A percentile compares a stretch with the other conserved stretches of the same genome.
phyloP scores from a whole-genome alignment of 53 echinoderm and acorn worm species.

The Actinopyga echinites region DNA sequence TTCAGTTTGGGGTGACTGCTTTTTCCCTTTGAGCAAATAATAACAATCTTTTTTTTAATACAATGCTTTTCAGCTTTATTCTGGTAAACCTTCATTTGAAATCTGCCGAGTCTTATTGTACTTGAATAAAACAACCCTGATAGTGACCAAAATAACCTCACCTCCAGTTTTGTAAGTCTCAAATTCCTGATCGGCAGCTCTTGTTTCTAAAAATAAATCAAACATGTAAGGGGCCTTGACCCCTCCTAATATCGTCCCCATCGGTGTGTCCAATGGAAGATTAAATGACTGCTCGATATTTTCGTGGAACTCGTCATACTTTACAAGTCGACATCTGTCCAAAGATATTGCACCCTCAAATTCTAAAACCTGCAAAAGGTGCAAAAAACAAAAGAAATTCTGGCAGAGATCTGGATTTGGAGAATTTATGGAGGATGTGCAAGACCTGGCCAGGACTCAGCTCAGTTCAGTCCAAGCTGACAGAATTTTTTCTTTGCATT shows the following conservation, averaged over 20 bases:
- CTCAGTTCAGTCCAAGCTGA: too few species aligned
- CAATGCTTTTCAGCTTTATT: too few species aligned
- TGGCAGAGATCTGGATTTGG: too few species aligned
- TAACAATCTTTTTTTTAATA: too few species aligned
- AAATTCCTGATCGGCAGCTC: constrained; percentile 81
- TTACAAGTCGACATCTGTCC: constrained; percentile 87
- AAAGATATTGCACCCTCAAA: constrained; percentile 72
- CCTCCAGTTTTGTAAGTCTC: constrained; percentile 91
- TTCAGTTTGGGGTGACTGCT: too few species aligned
- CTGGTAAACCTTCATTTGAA: too few species aligned
- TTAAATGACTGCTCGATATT: constrained; percentile 91
- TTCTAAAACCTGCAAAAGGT: constrained; percentile 60
- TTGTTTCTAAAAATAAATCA: constrained; percentile 91
- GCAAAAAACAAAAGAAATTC: background rate
- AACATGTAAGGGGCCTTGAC: constrained; percentile 96
- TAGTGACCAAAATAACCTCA: constrained; percentile 32
- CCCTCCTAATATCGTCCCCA: constrained; percentile 80
- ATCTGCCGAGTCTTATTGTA: too few species aligned
- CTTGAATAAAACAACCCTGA: too few species aligned
- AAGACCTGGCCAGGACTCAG: too few species aligned
- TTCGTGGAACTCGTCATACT: constrained; percentile 97
- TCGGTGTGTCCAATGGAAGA: constrained; percentile 73
- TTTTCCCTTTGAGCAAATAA: too few species aligned
- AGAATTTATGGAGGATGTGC: too few species aligned
- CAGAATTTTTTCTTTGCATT: too few species aligned